These are phyloP conservation scores for Copsychus sechellarum DNA, from an alignment of 2,113 vertebrate species.

Conservation along the genomic window DNA sequence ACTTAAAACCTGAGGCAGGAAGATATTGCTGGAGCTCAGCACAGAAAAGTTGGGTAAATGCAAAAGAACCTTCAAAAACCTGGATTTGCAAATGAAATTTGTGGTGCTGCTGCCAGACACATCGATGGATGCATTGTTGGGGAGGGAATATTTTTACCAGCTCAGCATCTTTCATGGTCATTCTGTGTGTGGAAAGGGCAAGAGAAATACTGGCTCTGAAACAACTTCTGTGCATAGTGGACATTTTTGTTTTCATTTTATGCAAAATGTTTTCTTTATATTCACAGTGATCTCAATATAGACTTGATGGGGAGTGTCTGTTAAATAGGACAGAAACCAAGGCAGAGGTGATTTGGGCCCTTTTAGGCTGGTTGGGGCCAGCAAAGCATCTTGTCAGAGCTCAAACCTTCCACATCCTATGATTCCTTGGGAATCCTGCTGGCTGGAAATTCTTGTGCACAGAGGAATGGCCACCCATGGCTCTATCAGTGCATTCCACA, in stretches of 20 bases:
- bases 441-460: not conserved
- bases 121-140: accelerated
- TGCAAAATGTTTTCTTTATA: not conserved
- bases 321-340: not conserved
- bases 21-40: not conserved
- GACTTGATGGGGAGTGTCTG: not conserved
- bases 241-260: not conserved
- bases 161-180: accelerated
- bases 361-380: not conserved
- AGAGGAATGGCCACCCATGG: not conserved
- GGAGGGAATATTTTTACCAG: not conserved
- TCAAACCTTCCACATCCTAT: not conserved
- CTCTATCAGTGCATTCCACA: not conserved
- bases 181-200: not conserved
- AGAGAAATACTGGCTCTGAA: not conserved
- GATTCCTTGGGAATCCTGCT: not conserved
- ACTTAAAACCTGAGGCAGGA: not conserved
- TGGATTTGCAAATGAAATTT: not conserved
- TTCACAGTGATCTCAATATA: not conserved
- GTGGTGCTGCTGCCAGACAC: not conserved
- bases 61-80: not conserved
- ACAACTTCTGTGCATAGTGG: not conserved
- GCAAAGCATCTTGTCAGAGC: not conserved
- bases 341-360: not conserved
- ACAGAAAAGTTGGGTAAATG: not conserved